Percentiles rank a stretch among this genome's conserved stretches.
phyloP scores from a whole-genome alignment of 2,888 invertebrate genomes.

The Adelphocoris suturalis region DNA sequence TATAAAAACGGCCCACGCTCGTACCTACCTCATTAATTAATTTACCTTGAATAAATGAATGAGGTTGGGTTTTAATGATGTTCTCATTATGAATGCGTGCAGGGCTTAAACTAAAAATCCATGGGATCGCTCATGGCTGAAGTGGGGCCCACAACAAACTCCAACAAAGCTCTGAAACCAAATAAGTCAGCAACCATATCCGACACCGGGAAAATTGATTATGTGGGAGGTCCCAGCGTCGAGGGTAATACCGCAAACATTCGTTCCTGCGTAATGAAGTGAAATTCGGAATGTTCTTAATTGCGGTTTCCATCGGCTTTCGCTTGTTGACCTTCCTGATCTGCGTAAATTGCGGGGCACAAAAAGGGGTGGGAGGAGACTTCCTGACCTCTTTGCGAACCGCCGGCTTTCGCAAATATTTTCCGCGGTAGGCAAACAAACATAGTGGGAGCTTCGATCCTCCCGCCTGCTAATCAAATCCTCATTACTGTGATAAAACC shows the following conservation, averaged over 20 bases:
- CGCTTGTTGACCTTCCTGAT: slow-evolving; percentile 27
- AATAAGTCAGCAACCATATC: not conserved
- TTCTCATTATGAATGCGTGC: slow-evolving; percentile 19
- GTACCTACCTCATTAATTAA: not conserved
- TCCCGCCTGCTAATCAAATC: not conserved
- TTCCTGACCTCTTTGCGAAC: not conserved
- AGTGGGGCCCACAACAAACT: not conserved
- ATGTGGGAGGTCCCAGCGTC: not conserved
- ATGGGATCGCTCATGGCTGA: not conserved
- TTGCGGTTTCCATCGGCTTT: not conserved
- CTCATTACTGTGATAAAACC: slow-evolving; percentile 2
- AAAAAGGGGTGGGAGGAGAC: not conserved
- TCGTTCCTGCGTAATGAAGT: not conserved
- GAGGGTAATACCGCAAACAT: not conserved
- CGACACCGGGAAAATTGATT: slow-evolving; percentile 4
- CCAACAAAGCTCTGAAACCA: slow-evolving; percentile 7
- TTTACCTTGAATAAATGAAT: not conserved
- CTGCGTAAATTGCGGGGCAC: slow-evolving; percentile 13
- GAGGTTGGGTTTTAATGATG: not conserved
- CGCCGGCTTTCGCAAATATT: not conserved
- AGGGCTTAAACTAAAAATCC: not conserved
- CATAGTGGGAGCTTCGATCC: not conserved
- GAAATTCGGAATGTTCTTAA: slow-evolving; percentile 17
- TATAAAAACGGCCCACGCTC: too few species aligned
- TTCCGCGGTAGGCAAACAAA: not conserved